Conservation (phyloP, 2,888 invertebrate genomes). For the Thyatira batis region DNA sequence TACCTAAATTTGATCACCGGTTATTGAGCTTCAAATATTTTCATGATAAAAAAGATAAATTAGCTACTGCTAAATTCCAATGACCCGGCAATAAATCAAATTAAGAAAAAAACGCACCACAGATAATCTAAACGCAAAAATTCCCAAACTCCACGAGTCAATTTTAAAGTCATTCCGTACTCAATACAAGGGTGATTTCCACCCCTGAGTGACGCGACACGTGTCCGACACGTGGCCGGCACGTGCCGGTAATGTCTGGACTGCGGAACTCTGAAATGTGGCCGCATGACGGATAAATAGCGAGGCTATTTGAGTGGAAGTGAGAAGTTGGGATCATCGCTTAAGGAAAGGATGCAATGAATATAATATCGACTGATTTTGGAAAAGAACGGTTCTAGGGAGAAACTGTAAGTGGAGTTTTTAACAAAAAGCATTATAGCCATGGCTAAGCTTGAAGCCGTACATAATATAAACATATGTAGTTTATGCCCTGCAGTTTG, state of each 20-base stretch:
- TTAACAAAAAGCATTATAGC: no score
- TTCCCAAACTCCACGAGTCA: conserved; percentile 17
- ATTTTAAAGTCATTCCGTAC: conserved; percentile 19
- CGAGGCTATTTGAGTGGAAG: conserved; percentile 57
- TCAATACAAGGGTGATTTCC: conserved; percentile 5
- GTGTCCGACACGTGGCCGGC: conserved; percentile 49
- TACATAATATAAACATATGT: no score
- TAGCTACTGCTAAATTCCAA: not conserved
- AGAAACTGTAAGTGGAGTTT: no score
- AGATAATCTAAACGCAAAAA: conserved; percentile 21
- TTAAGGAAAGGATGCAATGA: not conserved
- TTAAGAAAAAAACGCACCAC: conserved; percentile 12
- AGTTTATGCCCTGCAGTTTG: no score
- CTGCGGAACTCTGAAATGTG: conserved; percentile 52
- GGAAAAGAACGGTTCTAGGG: no score
- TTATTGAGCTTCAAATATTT: no score
- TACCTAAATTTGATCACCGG: no score
- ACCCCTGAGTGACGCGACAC: conserved; percentile 30
- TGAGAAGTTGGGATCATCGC: conserved; percentile 36
- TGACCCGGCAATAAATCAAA: conserved; percentile 14
- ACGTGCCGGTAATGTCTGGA: conserved; percentile 44
- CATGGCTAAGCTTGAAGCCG: no score
- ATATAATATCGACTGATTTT: not conserved
- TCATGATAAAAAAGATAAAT: not conserved
- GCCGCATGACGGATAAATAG: conserved; percentile 49